Evolutionary conservation across 2,113 vertebrate species (phyloP), one percentile per base, ranked within the genome.

Genomic region (Girardinichthys multiradiatus): DNA sequence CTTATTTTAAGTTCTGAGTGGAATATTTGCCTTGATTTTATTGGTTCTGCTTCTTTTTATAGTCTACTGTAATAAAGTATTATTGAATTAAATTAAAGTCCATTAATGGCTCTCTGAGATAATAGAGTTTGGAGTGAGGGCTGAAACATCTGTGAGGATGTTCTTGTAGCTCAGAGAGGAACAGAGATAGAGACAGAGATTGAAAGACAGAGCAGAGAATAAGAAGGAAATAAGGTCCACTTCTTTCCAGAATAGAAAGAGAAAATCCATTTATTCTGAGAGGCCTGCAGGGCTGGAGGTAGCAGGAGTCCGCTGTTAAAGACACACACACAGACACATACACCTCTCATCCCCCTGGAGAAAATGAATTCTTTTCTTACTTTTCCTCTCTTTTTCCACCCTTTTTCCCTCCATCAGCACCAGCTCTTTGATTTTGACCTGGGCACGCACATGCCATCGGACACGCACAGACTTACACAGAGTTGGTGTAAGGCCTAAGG

Each of bases 191-290:
- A 90, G 87, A 86, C 83, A 83, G 89, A 88, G 87, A 90, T 85
- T 84, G 90, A 86, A 86, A 83, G 77, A 85, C 76, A 88, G 85
- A 83, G 48, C 24, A 57, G 64, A 82, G 88, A 87, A 90, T 80
- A 81, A 86, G 83, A 86, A 88, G 83, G 82, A 91, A 91, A 90
- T 89, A 83, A 87, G 88, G 90, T 89, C 82, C 87, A 85, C 80
- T 84, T 82, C 79, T 70, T 85, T 82, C 86, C 79, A 84, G 80
- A 90, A 90, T 86, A 87, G 85, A 88, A 86, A 87, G 87, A 86
- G 86, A 89, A 90, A 90, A 87, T 86, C 86, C 86, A 91, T 92
- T 93, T 91, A 89, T 88, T 87, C 74, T 81, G 77, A 86, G 86
- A 81, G 87, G 86, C 86, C 88, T 87, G 85, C 84, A 81, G 86